phyloP scores from a whole-genome alignment of 2,888 invertebrate species.

The Sminthurinus aureus region DNA sequence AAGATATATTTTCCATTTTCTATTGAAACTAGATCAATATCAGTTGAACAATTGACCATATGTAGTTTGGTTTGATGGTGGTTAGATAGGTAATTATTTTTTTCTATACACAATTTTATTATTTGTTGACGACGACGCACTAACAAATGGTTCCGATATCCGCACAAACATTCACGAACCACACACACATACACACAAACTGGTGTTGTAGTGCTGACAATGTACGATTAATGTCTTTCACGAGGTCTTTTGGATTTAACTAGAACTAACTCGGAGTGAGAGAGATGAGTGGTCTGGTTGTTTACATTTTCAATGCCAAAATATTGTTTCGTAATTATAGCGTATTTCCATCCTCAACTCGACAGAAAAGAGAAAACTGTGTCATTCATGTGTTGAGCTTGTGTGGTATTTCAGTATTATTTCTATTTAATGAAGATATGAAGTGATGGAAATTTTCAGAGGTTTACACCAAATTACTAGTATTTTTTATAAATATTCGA shows the following conservation, averaged over 20 bases:
- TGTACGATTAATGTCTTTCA: background rate
- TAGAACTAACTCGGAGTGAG: background rate
- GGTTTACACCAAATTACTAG: too few relatives aligned
- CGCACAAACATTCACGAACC: too few relatives aligned
- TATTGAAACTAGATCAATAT: too few relatives aligned
- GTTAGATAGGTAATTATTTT: too few relatives aligned
- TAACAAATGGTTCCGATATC: too few relatives aligned
- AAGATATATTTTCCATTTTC: too few relatives aligned
- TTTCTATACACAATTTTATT: too few relatives aligned
- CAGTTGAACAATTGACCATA: too few relatives aligned
- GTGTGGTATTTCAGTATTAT: background rate
- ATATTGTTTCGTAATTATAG: background rate
- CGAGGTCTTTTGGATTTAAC: background rate
- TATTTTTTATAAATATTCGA: too few relatives aligned
- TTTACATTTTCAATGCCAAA: slow-evolving; percentile 9
- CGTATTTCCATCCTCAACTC: background rate
- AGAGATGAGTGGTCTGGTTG: background rate
- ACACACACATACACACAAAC: background rate
- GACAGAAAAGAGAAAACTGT: background rate
- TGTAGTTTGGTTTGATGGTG: too few relatives aligned
- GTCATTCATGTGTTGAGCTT: background rate
- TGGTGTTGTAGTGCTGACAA: background rate
- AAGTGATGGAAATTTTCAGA: background rate
- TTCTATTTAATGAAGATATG: background rate
- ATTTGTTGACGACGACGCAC: too few relatives aligned